Evolutionary conservation across 2,797 vertebrate species (phyloP).

Genomic region (Hippopotamyrus pictus): DNA sequence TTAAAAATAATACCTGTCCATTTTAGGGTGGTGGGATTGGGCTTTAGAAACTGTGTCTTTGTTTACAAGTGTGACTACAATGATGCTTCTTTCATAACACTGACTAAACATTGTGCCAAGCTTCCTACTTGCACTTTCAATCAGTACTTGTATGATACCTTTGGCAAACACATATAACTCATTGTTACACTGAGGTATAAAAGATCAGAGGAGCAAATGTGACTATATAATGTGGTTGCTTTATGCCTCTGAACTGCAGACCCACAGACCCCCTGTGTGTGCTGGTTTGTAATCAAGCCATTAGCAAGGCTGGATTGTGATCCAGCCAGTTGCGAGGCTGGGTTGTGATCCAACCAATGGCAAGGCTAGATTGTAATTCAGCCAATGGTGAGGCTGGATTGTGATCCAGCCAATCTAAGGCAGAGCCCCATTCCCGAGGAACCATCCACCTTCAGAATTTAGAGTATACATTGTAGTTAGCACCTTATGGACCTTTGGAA

Average conservation of each 20-base stretch:
- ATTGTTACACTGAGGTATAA: constrained; percentile 55
- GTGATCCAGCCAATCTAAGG: not conserved
- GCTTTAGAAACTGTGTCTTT: constrained; percentile 64
- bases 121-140: constrained; percentile 64
- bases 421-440: not conserved
- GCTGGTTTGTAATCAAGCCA: not conserved
- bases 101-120: constrained; percentile 68
- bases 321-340: not conserved
- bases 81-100: constrained; percentile 62
- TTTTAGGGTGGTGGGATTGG: constrained; percentile 53
- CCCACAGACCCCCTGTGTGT: not conserved
- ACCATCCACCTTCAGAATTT: not conserved
- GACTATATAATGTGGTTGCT: not conserved
- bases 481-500: not conserved
- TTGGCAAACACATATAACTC: constrained; percentile 56
- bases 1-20: constrained; percentile 54
- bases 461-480: not conserved
- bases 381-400: not conserved
- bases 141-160: constrained; percentile 64
- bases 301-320: not conserved
- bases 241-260: not conserved
- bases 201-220: not conserved
- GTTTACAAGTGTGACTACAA: constrained; percentile 66
- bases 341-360: not conserved
- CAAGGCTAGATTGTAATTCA: not conserved